A percentile compares a stretch with the other conserved stretches of the same genome.
phyloP scores from a whole-genome alignment of 1,140 invertebrate species.

The Contarinia nasturtii region DNA sequence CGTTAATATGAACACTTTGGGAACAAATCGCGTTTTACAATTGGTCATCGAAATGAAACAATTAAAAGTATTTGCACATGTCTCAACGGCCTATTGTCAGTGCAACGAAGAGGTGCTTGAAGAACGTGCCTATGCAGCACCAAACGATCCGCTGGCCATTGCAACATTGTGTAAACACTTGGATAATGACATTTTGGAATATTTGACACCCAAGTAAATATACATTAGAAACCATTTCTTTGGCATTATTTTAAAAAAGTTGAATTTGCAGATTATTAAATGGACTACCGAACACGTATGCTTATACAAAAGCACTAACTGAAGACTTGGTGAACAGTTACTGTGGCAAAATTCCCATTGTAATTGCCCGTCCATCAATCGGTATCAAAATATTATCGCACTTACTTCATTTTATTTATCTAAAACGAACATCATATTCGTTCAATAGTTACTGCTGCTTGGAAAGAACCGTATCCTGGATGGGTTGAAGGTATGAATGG shows the following conservation, averaged over 20 bases:
- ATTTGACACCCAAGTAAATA: slow-evolving; percentile 50
- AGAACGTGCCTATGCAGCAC: slow-evolving; percentile 43
- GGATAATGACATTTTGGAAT: slow-evolving; percentile 44
- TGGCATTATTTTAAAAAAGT: slow-evolving; percentile 22
- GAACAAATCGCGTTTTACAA: slow-evolving; percentile 42
- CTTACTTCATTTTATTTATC: slow-evolving; percentile 23
- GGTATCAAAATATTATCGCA: slow-evolving; percentile 28
- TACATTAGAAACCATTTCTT: not conserved
- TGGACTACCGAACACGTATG: slow-evolving; percentile 59
- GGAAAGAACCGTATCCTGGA: slow-evolving; percentile 51
- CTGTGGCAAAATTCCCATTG: slow-evolving; percentile 38
- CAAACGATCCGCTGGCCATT: slow-evolving; percentile 47
- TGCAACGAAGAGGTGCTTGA: slow-evolving; percentile 46
- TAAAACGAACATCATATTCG: slow-evolving; percentile 21
- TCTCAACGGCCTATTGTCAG: slow-evolving; percentile 69
- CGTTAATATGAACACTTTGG: slow-evolving; percentile 44
- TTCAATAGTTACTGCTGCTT: slow-evolving; percentile 37
- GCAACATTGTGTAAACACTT: slow-evolving; percentile 63
- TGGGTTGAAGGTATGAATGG: slow-evolving; percentile 94
- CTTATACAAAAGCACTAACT: slow-evolving; percentile 54
- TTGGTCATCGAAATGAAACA: slow-evolving; percentile 46
- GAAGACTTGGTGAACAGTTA: slow-evolving; percentile 47
- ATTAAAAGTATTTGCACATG: slow-evolving; percentile 55
- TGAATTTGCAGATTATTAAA: slow-evolving; percentile 37
- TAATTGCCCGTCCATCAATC: slow-evolving; percentile 53